These are phyloP conservation scores for Caranx melampygus DNA, from an alignment of 2,113 vertebrate species.

Conservation along the genomic window DNA sequence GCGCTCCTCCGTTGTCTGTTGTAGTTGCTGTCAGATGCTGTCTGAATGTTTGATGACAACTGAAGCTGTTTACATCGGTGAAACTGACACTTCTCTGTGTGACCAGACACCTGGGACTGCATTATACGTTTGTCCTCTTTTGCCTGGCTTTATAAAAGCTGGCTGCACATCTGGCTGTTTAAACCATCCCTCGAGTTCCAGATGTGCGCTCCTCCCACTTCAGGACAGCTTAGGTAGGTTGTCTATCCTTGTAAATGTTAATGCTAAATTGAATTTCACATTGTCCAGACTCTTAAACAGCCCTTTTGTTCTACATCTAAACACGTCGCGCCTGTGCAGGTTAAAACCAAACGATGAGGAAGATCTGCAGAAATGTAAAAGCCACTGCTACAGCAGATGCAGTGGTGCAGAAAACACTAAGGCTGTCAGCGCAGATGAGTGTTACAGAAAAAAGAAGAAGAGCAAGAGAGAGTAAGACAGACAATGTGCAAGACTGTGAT, in stretches of 20 bases:
- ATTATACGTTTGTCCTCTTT: background rate
- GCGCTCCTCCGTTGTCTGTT: too few relatives aligned
- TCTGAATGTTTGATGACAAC: too few relatives aligned
- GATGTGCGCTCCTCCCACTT: background rate
- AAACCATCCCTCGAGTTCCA: background rate
- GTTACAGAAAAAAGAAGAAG: background rate
- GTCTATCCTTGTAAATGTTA: background rate
- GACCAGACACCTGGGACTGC: background rate
- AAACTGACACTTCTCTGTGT: too few relatives aligned
- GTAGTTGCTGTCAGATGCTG: too few relatives aligned
- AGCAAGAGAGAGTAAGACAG: background rate
- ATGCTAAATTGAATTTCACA: background rate
- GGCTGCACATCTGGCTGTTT: background rate
- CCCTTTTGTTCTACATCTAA: slow-evolving; percentile 10
- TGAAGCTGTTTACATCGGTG: too few relatives aligned
- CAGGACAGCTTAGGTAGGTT: background rate
- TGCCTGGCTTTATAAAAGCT: background rate
- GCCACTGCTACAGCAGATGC: slow-evolving; percentile 3
- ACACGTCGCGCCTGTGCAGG: background rate
- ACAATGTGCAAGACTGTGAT: background rate
- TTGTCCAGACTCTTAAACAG: background rate
- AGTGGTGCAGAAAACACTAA: slow-evolving; percentile 42
- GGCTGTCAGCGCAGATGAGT: slow-evolving; percentile 31
- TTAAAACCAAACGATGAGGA: background rate
- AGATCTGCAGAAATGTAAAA: background rate